Evolutionary conservation across 2,113 vertebrate genomes (phyloP).

Genomic region (Orcinus orca): DNA sequence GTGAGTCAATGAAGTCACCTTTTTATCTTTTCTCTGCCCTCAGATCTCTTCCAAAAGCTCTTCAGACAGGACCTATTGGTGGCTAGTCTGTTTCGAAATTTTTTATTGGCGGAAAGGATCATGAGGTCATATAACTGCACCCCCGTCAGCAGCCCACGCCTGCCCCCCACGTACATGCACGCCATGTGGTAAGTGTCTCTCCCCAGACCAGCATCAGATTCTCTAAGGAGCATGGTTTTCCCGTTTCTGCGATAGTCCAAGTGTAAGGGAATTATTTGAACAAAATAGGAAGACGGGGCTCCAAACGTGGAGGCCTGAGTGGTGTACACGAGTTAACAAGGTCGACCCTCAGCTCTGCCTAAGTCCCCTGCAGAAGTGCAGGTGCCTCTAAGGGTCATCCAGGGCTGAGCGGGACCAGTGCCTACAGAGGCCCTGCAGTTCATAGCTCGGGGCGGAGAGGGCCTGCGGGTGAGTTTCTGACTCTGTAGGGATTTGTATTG

Average conservation of each 20-base stretch:
- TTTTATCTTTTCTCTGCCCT: background rate
- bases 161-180: conserved; percentile 98
- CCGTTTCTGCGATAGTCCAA: accelerated
- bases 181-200: conserved; percentile 95
- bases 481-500: accelerated
- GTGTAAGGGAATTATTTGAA: background rate
- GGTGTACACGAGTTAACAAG: background rate
- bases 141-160: conserved; percentile 95
- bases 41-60: conserved; percentile 99
- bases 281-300: background rate
- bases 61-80: conserved; percentile 98
- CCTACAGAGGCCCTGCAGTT: background rate
- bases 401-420: accelerated
- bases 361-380: too few species aligned
- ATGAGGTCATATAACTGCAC: conserved; percentile 99
- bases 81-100: conserved; percentile 97
- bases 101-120: conserved; percentile 95
- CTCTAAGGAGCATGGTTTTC: accelerated
- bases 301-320: background rate
- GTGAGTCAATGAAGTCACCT: accelerated
- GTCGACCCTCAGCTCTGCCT: accelerated
- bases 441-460: background rate
- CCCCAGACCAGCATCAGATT: accelerated
- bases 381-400: background rate
- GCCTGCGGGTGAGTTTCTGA: background rate